Percentiles rank a stretch among this genome's conserved stretches.
Conservation (phyloP, 2,888 invertebrate genomes). For the Escarpia spicata region DNA sequence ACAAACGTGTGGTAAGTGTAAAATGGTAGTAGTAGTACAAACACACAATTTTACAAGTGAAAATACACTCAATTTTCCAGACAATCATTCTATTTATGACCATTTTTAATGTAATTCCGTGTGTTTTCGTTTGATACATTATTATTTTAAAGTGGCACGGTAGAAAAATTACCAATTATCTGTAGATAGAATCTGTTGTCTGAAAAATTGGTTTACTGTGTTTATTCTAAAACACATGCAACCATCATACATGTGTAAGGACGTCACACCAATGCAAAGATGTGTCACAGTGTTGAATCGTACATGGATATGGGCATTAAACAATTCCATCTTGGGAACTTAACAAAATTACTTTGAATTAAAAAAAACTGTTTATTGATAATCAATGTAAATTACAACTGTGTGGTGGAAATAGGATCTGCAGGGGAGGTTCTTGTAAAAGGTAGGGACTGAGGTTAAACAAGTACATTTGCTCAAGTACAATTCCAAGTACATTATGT, state of each 20-base stretch:
- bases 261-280: background rate
- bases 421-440: background rate
- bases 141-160: background rate
- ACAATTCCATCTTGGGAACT: too few relatives aligned
- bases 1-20: conserved; percentile 1
- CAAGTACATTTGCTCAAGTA: too few relatives aligned
- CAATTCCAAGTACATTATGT: too few relatives aligned
- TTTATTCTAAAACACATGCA: background rate
- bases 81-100: background rate
- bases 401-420: background rate
- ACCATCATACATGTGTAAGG: background rate
- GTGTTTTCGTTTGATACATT: background rate
- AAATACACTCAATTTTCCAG: background rate
- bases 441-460: background rate
- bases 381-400: background rate
- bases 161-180: background rate
- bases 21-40: background rate
- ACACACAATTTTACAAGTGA: background rate
- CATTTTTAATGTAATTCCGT: background rate
- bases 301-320: too few relatives aligned
- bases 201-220: background rate
- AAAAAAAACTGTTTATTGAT: background rate
- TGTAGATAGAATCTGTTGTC: background rate
- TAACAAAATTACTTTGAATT: too few relatives aligned
- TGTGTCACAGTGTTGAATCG: background rate